A percentile compares a stretch with the other conserved stretches of the same genome.
phyloP scores from a whole-genome alignment of 2,113 vertebrate species.

The Chroicocephalus ridibundus region DNA sequence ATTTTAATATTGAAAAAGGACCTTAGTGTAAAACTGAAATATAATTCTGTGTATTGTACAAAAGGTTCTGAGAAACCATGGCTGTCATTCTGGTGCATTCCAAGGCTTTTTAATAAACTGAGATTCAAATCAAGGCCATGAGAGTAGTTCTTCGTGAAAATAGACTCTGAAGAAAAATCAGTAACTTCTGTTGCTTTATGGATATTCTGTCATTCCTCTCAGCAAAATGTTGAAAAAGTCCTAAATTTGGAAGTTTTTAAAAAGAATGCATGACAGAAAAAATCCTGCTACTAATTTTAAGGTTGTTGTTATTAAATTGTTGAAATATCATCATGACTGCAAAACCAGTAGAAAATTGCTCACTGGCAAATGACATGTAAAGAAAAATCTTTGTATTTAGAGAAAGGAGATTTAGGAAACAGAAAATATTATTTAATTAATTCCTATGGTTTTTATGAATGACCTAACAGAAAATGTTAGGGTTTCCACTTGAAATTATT shows the following conservation, averaged over 20 bases:
- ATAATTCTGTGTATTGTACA: not conserved
- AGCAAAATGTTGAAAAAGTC: not conserved
- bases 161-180: not conserved
- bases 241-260: not conserved
- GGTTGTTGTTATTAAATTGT: not conserved
- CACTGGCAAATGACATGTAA: not conserved
- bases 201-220: not conserved
- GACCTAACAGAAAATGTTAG: not conserved
- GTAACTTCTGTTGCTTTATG: not conserved
- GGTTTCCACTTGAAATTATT: not conserved
- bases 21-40: not conserved
- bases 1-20: not conserved
- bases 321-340: not conserved
- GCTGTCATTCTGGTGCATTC: not conserved
- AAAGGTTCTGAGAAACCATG: not conserved
- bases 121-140: not conserved
- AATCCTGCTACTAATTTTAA: not conserved
- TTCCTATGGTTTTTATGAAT: not conserved
- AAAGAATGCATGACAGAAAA: not conserved
- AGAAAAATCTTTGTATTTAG: not conserved
- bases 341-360: not conserved
- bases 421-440: not conserved
- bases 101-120: not conserved
- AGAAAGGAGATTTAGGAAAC: not conserved
- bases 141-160: not conserved